Base-by-base conservation (phyloP, 2,888 invertebrate genomes). In the Harpalus rufipes region DNA sequence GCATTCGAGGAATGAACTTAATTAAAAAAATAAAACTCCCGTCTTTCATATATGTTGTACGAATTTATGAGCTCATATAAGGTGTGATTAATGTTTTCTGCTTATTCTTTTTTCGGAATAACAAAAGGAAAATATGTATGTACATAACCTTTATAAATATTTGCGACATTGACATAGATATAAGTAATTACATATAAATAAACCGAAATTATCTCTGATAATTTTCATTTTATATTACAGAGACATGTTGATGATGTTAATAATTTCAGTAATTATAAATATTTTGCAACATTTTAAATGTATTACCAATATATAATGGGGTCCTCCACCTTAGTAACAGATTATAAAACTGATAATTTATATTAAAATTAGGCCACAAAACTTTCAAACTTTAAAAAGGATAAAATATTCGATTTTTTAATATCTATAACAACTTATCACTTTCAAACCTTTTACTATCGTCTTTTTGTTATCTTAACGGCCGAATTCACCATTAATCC, bases 101-200 rank as follows among this genome's bases (percentile, higher is more conserved):
- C 1, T 65, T 65, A 65, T 4, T 25, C 21, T 65, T 65, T 65
- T 65, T 3, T 65, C 1, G 12, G 32, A 32, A 65, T 65, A 65
- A 65, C 65, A 65, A 65, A 65, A 65, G 65, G n/a, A 65, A 65
- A 65, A 65, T 10, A 65, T 5, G n/a, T 21, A 63, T 63, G 12
- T 63, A 18, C 12, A 61, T 61, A 61, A 61, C 65, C 39, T 65
- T 65, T 32, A 65, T 25, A 32, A 65, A 65, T 25, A 32, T n/a
- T n/a, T 25, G 5, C 65, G 65, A 65, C 65, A 65, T 65, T 65
- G 65, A 65, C 65, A 65, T 65, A 32, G 21, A 32, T 65, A 65
- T 1, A 25, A 65, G 32, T 65, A 65, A 65, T 65, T 61, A 61
- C 4, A 18, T 21, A 7, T 21, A 16, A n/a, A n/a, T n/a, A n/a